Percentiles rank a stretch among this genome's conserved stretches.
phyloP scores from a whole-genome alignment of 2,113 vertebrate species.

The Pteropus alecto region DNA sequence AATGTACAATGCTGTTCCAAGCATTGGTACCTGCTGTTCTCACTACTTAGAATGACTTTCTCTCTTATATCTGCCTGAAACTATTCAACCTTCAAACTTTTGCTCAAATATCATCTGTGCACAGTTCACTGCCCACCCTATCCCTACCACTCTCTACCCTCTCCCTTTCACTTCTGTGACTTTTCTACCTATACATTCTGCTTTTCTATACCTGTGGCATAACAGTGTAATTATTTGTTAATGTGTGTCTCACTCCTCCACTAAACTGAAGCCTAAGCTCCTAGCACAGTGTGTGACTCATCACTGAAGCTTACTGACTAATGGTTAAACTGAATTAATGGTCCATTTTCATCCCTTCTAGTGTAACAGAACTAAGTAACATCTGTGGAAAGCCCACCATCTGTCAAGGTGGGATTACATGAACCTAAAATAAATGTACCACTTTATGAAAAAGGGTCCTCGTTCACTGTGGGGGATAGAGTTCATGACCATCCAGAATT shows the following conservation, averaged over 20 bases:
- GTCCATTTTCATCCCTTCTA: not conserved
- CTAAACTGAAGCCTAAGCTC: not conserved
- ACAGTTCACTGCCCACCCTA: not conserved
- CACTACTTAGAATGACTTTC: not conserved
- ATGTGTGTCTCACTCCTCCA: not conserved
- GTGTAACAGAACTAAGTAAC: not conserved
- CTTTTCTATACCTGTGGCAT: not conserved
- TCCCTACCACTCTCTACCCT: not conserved
- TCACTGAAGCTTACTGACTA: not conserved
- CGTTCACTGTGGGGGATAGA: not conserved
- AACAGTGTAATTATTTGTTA: not conserved
- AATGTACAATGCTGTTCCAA: not conserved
- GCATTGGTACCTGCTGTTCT: not conserved
- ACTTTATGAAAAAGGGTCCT: not conserved
- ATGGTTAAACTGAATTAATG: not conserved
- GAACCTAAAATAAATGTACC: not conserved
- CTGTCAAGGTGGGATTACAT: not conserved
- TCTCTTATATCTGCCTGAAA: not conserved
- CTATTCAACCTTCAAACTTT: not conserved
- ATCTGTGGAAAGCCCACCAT: not conserved
- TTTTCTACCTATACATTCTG: not conserved
- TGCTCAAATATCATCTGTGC: not conserved
- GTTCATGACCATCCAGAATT: conserved; percentile 5
- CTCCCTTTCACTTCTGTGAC: not conserved
- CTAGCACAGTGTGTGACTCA: not conserved